Percentiles rank a stretch among this genome's conserved stretches.
Conservation (phyloP, 2,797 vertebrate species). For the Rhincodon typus region DNA sequence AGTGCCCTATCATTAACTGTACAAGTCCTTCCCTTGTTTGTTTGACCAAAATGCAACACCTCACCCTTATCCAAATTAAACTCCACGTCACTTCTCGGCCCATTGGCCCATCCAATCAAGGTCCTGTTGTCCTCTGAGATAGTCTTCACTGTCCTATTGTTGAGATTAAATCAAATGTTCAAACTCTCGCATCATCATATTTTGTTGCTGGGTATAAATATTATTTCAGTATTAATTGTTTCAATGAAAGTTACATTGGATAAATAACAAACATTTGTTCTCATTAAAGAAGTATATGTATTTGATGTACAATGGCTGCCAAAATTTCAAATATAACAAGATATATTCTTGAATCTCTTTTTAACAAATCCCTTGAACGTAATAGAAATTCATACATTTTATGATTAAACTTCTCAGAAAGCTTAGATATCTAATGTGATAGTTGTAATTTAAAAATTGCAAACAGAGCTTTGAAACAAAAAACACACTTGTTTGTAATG, state of each 20-base stretch:
- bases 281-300: background rate
- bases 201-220: background rate
- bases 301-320: background rate
- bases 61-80: too few relatives aligned
- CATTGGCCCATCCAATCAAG: too few relatives aligned
- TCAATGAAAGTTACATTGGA: background rate
- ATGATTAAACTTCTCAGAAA: background rate
- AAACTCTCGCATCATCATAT: background rate
- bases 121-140: too few relatives aligned
- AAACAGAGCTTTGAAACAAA: background rate
- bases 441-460: background rate
- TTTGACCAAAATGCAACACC: too few relatives aligned
- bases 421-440: background rate
- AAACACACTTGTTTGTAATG: background rate
- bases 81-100: too few relatives aligned
- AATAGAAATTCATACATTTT: background rate
- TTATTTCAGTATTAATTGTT: background rate
- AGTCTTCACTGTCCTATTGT: background rate
- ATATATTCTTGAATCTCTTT: background rate
- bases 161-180: background rate
- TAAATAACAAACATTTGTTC: slow-evolving; percentile 23
- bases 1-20: too few relatives aligned
- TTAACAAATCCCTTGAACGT: background rate
- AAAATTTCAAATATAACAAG: background rate
- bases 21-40: too few relatives aligned